Evolutionary conservation across 2,888 invertebrate genomes (phyloP).

Genomic region (Diploptera punctata): DNA sequence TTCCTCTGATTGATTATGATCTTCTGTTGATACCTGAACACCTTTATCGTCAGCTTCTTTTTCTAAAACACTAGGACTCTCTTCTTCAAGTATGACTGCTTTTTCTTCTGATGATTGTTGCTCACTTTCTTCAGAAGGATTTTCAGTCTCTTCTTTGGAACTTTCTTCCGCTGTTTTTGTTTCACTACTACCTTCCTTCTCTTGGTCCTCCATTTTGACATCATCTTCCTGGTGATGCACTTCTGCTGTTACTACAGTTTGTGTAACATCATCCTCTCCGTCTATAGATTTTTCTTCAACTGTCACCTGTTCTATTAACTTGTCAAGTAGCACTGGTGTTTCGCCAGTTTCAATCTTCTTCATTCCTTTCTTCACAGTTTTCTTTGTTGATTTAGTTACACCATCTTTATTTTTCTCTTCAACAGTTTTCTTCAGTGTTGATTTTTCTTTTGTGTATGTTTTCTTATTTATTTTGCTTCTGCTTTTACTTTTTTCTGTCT

Average conservation of each 20-base stretch:
- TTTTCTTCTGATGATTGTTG: slow-evolving; percentile 24
- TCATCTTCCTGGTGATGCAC: slow-evolving; percentile 47
- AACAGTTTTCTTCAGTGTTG: neutral
- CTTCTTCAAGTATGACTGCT: slow-evolving; percentile 45
- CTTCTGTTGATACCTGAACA: slow-evolving; percentile 50
- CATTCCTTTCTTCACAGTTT: neutral
- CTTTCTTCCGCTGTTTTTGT: slow-evolving; percentile 36
- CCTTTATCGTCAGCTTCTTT: slow-evolving; percentile 40
- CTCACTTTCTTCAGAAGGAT: no score
- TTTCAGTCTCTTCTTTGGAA: neutral
- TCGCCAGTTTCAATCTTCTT: neutral
- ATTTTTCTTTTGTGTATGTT: neutral
- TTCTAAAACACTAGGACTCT: slow-evolving; percentile 46
- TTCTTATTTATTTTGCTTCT: neutral
- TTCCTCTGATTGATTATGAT: slow-evolving; percentile 50
- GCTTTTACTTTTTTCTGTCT: neutral
- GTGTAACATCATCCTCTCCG: slow-evolving; percentile 42
- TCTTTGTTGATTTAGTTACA: slow-evolving; percentile 1
- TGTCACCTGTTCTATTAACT: neutral
- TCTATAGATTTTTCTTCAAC: neutral
- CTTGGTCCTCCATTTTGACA: slow-evolving; percentile 48
- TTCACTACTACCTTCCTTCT: slow-evolving; percentile 27
- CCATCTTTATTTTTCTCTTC: neutral
- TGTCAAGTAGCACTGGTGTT: neutral
- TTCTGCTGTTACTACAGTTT: slow-evolving; percentile 23